phyloP scores from a whole-genome alignment of 2,113 vertebrate genomes.

The Ia io region DNA sequence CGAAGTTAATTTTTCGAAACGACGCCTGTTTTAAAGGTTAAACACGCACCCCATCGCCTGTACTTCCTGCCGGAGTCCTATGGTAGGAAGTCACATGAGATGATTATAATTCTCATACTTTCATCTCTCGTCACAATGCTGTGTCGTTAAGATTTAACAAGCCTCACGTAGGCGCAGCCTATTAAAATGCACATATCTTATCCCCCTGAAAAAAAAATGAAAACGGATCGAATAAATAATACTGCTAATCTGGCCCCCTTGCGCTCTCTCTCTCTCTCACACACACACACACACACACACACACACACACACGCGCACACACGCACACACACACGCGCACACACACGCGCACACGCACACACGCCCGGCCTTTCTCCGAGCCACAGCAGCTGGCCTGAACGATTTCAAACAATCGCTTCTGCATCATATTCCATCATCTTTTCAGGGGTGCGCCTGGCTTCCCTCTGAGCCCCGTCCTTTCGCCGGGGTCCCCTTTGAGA shows the following conservation, averaged over 20 bases:
- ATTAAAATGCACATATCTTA: slow-evolving; percentile 88
- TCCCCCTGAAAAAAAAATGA: slow-evolving; percentile 78
- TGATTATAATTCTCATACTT: neutral
- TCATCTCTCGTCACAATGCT: neutral
- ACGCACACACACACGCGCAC: slow-evolving; percentile 95
- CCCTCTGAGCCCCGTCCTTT: slow-evolving; percentile 94
- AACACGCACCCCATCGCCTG: slow-evolving; percentile 60
- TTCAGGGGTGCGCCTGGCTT: slow-evolving; percentile 90
- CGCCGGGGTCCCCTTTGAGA: slow-evolving; percentile 89
- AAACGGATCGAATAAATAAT: slow-evolving; percentile 86
- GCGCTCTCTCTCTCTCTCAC: slow-evolving; percentile 78
- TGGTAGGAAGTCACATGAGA: neutral
- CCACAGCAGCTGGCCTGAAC: slow-evolving; percentile 96
- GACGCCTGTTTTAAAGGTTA: slow-evolving; percentile 42
- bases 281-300: slow-evolving; percentile 92
- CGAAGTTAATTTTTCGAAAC: slow-evolving; percentile 60
- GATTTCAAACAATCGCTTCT: slow-evolving; percentile 91
- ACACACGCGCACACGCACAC: slow-evolving; percentile 89
- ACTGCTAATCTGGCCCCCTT: slow-evolving; percentile 85
- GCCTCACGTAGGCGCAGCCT: slow-evolving; percentile 79
- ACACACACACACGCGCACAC: slow-evolving; percentile 89
- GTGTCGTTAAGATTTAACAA: slow-evolving; percentile 75
- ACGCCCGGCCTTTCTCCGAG: slow-evolving; percentile 83
- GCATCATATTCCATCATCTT: slow-evolving; percentile 91
- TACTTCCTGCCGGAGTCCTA: slow-evolving; percentile 50